Evolutionary conservation across 2,797 vertebrate species (phyloP).

Genomic region (Nannoperca obscura): DNA sequence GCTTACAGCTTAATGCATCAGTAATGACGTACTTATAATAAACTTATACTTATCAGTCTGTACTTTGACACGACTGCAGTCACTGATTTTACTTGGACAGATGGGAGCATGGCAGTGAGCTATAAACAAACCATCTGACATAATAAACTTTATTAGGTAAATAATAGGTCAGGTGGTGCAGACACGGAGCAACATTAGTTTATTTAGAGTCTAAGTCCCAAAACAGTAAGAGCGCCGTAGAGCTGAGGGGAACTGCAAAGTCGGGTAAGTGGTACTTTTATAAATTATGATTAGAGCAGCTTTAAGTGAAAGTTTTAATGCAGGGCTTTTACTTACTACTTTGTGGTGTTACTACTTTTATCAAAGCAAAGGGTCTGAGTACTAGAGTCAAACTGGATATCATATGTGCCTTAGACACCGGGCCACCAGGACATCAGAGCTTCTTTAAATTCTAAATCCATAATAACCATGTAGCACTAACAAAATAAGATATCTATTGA

Average conservation of each 20-base stretch:
- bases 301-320: background rate
- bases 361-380: background rate
- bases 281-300: background rate
- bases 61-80: too few relatives aligned
- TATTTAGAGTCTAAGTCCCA: too few relatives aligned
- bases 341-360: background rate
- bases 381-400: background rate
- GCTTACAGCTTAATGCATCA: background rate
- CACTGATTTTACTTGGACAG: too few relatives aligned
- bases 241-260: too few relatives aligned
- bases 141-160: too few relatives aligned
- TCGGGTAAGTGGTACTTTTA: too few relatives aligned
- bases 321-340: background rate
- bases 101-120: too few relatives aligned
- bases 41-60: too few relatives aligned
- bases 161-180: too few relatives aligned
- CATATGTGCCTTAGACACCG: background rate
- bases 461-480: background rate
- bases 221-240: too few relatives aligned
- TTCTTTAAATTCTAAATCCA: background rate
- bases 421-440: background rate
- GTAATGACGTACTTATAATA: background rate
- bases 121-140: too few relatives aligned
- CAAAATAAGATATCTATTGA: background rate
- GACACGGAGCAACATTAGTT: too few relatives aligned